Conservation (phyloP, 53 echinoderm and acorn worm genomes). For the Echinarachnius parma region DNA sequence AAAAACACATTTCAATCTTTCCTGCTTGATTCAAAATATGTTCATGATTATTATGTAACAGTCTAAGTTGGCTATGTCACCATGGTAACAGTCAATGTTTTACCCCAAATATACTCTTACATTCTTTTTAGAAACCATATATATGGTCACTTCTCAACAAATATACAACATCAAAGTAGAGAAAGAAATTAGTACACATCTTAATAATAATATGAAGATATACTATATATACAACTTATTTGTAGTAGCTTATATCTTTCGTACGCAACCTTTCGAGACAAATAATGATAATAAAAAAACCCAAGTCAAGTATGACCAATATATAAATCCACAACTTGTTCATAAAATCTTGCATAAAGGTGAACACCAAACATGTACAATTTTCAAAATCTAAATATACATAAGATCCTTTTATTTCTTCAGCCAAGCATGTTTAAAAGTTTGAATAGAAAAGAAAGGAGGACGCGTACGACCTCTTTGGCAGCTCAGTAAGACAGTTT, state of each 20-base stretch:
- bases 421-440: slow-evolving; percentile 44
- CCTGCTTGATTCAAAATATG: too few relatives aligned
- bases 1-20: too few relatives aligned
- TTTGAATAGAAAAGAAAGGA: slow-evolving; percentile 41
- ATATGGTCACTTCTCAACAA: too few relatives aligned
- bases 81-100: too few relatives aligned
- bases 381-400: slow-evolving; percentile 42
- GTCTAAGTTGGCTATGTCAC: too few relatives aligned
- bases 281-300: too few relatives aligned
- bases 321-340: slow-evolving; percentile 42
- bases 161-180: slow-evolving; percentile 27
- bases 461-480: slow-evolving; percentile 27
- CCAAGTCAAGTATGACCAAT: slow-evolving; percentile 42
- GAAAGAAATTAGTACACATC: slow-evolving; percentile 37
- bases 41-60: too few relatives aligned
- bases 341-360: slow-evolving; percentile 50
- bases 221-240: slow-evolving; percentile 41
- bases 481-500: slow-evolving; percentile 29
- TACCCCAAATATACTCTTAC: too few relatives aligned
- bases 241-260: too few relatives aligned
- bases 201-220: slow-evolving; percentile 7
- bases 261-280: too few relatives aligned
- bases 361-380: slow-evolving; percentile 49
- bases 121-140: too few relatives aligned
- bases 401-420: slow-evolving; percentile 32